Evolutionary conservation across 2,797 vertebrate species (phyloP), one percentile per base, ranked within the genome.

Genomic region (Anomalospiza imberbis): DNA sequence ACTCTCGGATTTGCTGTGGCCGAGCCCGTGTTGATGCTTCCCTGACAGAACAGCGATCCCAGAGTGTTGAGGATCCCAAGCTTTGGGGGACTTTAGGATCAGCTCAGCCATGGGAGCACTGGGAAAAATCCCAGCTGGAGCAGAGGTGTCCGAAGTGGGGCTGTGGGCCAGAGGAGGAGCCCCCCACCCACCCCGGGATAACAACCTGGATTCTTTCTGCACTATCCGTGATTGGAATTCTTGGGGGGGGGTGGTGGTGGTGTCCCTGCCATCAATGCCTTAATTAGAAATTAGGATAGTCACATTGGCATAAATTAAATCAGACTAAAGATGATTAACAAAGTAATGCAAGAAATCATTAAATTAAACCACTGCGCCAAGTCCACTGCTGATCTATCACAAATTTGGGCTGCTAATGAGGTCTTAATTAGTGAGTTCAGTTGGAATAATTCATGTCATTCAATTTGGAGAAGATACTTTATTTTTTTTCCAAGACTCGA

Each of bases 271-370:
- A 95, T 97, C 97, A 96, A 96, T 94, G 96, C 97, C 96, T 97
- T 98, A 97, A 97, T 98, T 98, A 98, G 97, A 97, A 98, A 98
- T 97, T 96, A 97, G 98, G 97, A 97, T 94, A 97, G 97, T 97
- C 97, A 97, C 97, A 95, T 95, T 96, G 97, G 97, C 97, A 97
- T 98, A 97, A 98, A 98, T 98, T 97, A 97, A 98, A 98, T 97
- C 97, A 97, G 97, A 97, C 97, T 97, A 96, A 98, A 98, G 98
- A 97, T 97, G 98, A 98, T 98, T 97, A 98, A 98, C 98, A 98
- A 98, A 98, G 97, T 97, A 97, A 98, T 96, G 97, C 97, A 97
- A 98, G 98, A 97, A 98, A 97, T 98, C 97, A 98, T 98, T 98
- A 98, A 97, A 98, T 98, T 98, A 98, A 98, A 97, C 97, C 96